These are phyloP conservation scores for Microplitis demolitor DNA, from an alignment of 1,140 invertebrate genomes.

Conservation along the genomic window DNA sequence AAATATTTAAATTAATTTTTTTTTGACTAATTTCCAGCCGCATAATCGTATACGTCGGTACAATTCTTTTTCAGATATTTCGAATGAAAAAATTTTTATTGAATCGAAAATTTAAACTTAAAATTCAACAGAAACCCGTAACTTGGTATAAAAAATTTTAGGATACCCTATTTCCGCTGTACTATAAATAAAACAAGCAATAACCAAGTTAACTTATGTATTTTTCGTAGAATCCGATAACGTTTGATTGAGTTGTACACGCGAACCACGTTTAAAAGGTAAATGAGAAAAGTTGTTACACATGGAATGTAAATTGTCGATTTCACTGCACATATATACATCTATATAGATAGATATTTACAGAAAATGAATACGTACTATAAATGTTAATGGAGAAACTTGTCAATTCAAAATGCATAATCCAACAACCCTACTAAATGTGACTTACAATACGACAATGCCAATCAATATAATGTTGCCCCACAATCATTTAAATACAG, in stretches of 20 bases:
- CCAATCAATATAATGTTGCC: slow-evolving; percentile 16
- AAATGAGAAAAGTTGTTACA: not conserved
- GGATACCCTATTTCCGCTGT: too few species aligned
- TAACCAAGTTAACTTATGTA: slow-evolving; percentile 1
- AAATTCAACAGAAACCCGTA: not conserved
- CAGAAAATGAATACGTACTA: not conserved
- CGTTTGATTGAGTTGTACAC: slow-evolving; percentile 14
- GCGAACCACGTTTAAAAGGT: not conserved
- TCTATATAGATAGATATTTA: not conserved
- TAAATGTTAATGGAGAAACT: not conserved
- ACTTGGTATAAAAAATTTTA: too few species aligned
- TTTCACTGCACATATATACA: not conserved
- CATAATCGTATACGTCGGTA: too few species aligned
- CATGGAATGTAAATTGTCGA: not conserved
- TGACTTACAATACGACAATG: not conserved
- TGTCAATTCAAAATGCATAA: too few species aligned
- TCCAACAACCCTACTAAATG: not conserved
- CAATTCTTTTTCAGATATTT: too few species aligned
- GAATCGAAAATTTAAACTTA: not conserved
- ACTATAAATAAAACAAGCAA: not conserved
- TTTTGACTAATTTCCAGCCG: too few species aligned
- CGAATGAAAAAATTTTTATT: not conserved
- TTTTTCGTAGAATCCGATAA: not conserved
- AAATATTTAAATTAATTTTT: too few species aligned
- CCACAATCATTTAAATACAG: not conserved